Evolutionary conservation across 2,888 invertebrate genomes (phyloP), one percentile per base, ranked within the genome.

Genomic region (Tethea ocularis): DNA sequence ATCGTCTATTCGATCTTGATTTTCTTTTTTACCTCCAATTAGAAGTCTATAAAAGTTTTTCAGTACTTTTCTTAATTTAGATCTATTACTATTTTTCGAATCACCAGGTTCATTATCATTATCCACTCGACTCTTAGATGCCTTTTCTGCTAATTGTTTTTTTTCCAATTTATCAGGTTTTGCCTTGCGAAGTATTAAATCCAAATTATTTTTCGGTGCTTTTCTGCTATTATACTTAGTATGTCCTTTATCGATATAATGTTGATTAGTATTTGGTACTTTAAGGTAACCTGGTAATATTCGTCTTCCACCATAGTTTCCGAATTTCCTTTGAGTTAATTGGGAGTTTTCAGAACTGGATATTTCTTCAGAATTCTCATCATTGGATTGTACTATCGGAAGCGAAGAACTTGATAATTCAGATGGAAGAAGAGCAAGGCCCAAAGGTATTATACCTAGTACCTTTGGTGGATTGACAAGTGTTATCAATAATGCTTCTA

Each of bases 391-490:
- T 11, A 15, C n/a, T 4, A 8, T 17, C 26, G 17, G n/a, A 13
- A 29, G 53, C 2, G 60, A 61, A 17, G 61, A 20, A 5, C 56
- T n/a, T 57, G 63, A 58, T 7, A 8, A 46, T 46, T 46, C 20
- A 46, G 46, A 46, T 10, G 75, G 61, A 3, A 78, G 33, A 52
- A 69, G 64, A 15, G 74, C 73, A 52, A 78, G 79, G 5, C 78
- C 79, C 22, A 88, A 58, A 0, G 87, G 86, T 62, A 89, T 78
- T 13, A 88, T 72, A 0, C 84, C 88, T 51, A 89, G 67, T 58
- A 87, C 67, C 59, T 72, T 82, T 11, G 78, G 74, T 5, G 89
- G 87, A 52, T 78, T 54, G 2, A 68, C 60, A 15, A 78, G 62
- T 8, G 80, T 77, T 1, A 89, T 64, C 2, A 88, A 67, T 60